Base-by-base conservation (phyloP, 2,888 invertebrate genomes). In the Byasa hedistus region DNA sequence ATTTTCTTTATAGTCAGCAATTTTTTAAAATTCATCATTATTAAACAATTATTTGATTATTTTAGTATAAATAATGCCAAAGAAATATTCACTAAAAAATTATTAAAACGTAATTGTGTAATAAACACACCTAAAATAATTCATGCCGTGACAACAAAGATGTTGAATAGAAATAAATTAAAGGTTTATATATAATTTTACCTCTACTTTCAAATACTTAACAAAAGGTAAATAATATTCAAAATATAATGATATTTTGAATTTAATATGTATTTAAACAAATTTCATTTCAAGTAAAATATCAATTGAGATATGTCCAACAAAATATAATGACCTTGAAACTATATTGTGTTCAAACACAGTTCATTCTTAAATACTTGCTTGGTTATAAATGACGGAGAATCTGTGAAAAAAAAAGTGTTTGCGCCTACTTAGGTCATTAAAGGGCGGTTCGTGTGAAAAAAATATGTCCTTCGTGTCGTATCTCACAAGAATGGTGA, bases 401-500 rank as follows among this genome's bases (percentile, higher is more conserved):
- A 66, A 68, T 68, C 58, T 32, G 32, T 7, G 44, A 54, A 54
- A 64, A 57, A 68, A 66, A 52, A 70, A 69, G 69, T 68, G 63
- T 65, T 69, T 66, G 68, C 69, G 64, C 69, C 70, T 70, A 73
- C 70, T 72, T 72, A 63, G 69, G 63, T 65, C 61, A 67, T 63
- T 71, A 69, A 72, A 70, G 70, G 69, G 69, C 69, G 65, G 69
- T 80, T 80, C 77, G 83, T 82, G 81, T 83, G 78, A 83, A 85
- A 44, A 86, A 87, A 81, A 75, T 67, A 68, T 85, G 85, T 86
- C 85, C 79, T 83, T 82, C 79, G 77, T 77, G 79, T 81, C 80
- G 83, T 85, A 85, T 84, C 86, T 86, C 77, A 77, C 80, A 81
- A 81, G 82, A 80, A 76, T 73, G 67, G 79, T 89, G 88, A 89